Conservation (phyloP, 2,113 vertebrate genomes). For the Onychostoma macrolepis region DNA sequence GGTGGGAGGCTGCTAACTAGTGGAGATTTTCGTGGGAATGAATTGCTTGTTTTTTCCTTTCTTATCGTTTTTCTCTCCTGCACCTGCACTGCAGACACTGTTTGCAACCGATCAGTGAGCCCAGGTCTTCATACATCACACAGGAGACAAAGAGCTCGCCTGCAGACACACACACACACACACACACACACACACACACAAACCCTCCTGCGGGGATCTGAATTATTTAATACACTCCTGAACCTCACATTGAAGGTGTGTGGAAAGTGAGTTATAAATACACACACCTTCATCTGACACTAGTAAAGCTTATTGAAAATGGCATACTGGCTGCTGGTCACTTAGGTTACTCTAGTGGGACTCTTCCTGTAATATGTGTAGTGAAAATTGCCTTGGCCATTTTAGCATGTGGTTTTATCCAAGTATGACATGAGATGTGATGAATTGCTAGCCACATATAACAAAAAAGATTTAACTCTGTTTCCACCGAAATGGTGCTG, state of each 20-base stretch:
- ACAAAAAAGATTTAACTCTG: background rate
- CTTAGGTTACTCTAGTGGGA: background rate
- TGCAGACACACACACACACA: background rate
- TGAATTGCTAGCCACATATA: background rate
- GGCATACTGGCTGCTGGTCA: background rate
- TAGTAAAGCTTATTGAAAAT: constrained; percentile 13
- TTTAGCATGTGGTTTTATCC: too few species aligned
- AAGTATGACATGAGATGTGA: background rate
- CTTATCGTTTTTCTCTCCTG: constrained; percentile 43
- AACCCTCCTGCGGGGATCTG: constrained; percentile 15
- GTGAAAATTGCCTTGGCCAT: background rate
- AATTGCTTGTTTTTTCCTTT: constrained; percentile 31
- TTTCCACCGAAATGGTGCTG: background rate
- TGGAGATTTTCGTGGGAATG: constrained; percentile 37
- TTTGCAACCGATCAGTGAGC: constrained; percentile 47
- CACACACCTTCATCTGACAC: constrained; percentile 27
- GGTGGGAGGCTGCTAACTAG: constrained; percentile 26
- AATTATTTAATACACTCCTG: constrained; percentile 52
- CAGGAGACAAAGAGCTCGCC: constrained; percentile 47
- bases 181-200: constrained; percentile 29
- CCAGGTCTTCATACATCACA: constrained; percentile 51
- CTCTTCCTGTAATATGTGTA: background rate
- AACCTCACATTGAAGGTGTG: constrained; percentile 28
- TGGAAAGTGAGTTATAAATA: constrained; percentile 47
- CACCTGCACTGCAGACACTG: constrained; percentile 58